Base-by-base conservation (phyloP, 2,888 invertebrate genomes). In the Lepidocyrtoides sp. region DNA sequence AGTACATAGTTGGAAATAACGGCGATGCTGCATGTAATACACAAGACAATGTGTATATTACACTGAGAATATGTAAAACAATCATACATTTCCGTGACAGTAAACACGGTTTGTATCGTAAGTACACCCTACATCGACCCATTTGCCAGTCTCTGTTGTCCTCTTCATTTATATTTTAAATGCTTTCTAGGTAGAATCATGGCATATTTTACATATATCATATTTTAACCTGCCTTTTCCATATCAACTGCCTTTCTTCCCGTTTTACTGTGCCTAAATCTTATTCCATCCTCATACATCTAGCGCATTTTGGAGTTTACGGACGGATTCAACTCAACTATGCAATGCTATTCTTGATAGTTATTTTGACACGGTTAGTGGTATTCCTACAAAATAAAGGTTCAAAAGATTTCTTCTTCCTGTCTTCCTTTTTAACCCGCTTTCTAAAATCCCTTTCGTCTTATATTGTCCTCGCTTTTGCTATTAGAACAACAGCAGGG, bases 391-490 rank as follows among this genome's bases (percentile, higher is more conserved):
- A 51, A 60, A 36, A 32, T 54, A 54, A 54, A 54, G 54, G 54
- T 26, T 29, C 54, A 82, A 81, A 63, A 17, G 12, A 20, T 63
- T 32, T 60, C 84, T 32, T 84, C 84, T 48, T 29, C 26, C 82
- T 66, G 29, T 83, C 83, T 51, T 51, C n/a, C n/a, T n/a, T n/a
- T 69, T 51, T 84, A 72, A 84, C 84, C 84, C 84, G 69, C 84
- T 84, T 84, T 72, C 17, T 72, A 36, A 69, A 84, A 84, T 66
- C 66, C 84, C 26, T 54, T 36, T 48, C 29, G 83, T 26, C 41
- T 83, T 83, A 66, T 66, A 48, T 66, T 66, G 48, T 69, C 51
- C 83, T 63, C 63, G 8, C 23, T 20, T 20, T 57, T 2, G 32
- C 36, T 44, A 12, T 72, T 72, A 8, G 0, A 72, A 20, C 72